Evolutionary conservation across 1,140 invertebrate genomes (phyloP).

Genomic region (Hyposmocoma kahamanoa): DNA sequence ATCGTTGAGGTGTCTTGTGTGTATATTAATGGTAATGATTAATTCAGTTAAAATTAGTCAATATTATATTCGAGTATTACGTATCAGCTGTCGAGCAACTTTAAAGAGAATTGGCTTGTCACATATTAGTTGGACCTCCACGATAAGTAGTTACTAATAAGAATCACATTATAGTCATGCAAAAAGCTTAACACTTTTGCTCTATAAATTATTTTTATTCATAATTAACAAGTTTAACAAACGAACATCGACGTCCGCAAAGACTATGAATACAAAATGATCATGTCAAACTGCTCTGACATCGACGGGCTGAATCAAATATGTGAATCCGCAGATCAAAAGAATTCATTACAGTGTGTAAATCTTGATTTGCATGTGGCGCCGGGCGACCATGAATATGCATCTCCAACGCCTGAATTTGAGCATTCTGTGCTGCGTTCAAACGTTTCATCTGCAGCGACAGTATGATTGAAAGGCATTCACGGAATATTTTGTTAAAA

Average conservation of each 20-base stretch:
- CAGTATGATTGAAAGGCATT: not conserved
- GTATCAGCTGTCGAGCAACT: not conserved
- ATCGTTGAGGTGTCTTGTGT: slow-evolving; percentile 12
- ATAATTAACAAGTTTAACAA: slow-evolving; percentile 22
- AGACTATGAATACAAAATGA: slow-evolving; percentile 70
- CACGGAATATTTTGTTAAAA: not conserved
- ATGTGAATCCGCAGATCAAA: slow-evolving; percentile 72
- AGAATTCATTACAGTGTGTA: slow-evolving; percentile 73
- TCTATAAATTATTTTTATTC: not conserved
- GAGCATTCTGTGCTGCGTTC: slow-evolving; percentile 56
- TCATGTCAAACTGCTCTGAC: slow-evolving; percentile 52
- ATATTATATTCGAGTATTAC: not conserved
- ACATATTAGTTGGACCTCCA: not conserved
- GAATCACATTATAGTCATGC: too few species aligned
- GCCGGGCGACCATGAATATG: slow-evolving; percentile 66
- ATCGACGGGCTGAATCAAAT: slow-evolving; percentile 71
- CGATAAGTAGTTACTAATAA: too few species aligned
- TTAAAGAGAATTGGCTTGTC: not conserved
- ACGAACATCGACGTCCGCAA: slow-evolving; percentile 32
- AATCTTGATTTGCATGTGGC: slow-evolving; percentile 72
- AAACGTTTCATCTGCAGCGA: slow-evolving; percentile 3
- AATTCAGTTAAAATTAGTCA: not conserved
- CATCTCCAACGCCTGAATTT: slow-evolving; percentile 54
- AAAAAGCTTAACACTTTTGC: not conserved
- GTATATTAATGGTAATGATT: slow-evolving; percentile 3